A percentile compares a stretch with the other conserved stretches of the same genome.
These are phyloP conservation scores for Cossypha polioptera DNA, from an alignment of 2,797 vertebrate genomes.

Conservation along the genomic window DNA sequence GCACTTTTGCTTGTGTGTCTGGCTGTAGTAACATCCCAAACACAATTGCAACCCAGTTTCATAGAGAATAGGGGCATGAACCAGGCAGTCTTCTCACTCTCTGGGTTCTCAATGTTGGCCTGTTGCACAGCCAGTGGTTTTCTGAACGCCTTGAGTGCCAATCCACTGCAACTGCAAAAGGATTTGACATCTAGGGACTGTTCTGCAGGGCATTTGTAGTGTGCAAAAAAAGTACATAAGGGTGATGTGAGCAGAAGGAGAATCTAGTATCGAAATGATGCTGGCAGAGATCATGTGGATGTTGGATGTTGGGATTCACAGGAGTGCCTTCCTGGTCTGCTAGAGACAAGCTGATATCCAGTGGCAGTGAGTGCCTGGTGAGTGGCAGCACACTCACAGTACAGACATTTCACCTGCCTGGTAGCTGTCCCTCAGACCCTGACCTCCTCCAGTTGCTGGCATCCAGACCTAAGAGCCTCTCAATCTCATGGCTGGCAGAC, in stretches of 20 bases:
- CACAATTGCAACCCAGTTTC: not conserved
- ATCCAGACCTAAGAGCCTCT: not conserved
- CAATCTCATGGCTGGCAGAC: not conserved
- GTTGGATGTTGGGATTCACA: not conserved
- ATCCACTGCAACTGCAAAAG: not conserved
- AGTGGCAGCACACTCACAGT: no score
- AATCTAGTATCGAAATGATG: not conserved
- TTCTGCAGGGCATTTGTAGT: not conserved
- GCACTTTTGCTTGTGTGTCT: not conserved
- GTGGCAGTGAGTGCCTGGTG: not conserved
- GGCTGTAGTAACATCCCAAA: not conserved
- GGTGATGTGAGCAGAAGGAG: not conserved
- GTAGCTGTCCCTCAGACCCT: not conserved
- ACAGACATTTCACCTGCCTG: not conserved
- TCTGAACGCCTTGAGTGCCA: not conserved
- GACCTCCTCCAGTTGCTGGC: not conserved
- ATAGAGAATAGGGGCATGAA: not conserved
- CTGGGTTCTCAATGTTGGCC: not conserved
- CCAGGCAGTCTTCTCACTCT: not conserved
- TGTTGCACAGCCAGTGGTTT: not conserved
- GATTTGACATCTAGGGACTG: not conserved
- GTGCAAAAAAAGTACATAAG: not conserved
- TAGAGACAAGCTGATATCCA: not conserved
- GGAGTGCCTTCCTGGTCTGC: not conserved
- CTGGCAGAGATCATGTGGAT: not conserved